phyloP scores from a whole-genome alignment of 2,113 vertebrate genomes.

The Odocoileus virginianus region DNA sequence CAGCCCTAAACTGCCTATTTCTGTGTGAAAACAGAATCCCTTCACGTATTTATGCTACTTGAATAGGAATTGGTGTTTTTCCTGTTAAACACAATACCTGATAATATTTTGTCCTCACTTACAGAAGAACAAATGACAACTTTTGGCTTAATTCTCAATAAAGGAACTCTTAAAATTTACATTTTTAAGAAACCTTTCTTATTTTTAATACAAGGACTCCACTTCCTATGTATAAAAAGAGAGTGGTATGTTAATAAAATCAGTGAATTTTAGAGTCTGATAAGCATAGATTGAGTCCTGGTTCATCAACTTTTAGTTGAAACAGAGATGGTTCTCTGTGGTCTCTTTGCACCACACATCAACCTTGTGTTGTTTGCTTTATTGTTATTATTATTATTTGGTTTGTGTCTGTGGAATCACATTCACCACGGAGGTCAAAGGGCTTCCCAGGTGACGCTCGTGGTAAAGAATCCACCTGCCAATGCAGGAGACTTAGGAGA shows the following conservation, averaged over 20 bases:
- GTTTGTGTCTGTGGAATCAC: neutral
- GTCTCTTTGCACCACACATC: neutral
- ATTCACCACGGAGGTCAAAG: neutral
- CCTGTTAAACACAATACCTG: neutral
- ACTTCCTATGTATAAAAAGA: neutral
- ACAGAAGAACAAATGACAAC: neutral
- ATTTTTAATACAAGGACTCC: neutral
- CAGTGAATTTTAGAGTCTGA: neutral
- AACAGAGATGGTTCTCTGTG: neutral
- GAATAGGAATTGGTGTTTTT: neutral
- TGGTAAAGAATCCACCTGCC: neutral
- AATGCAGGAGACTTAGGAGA: neutral
- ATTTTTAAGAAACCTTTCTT: neutral
- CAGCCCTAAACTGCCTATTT: rapidly evolving
- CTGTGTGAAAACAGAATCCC: neutral
- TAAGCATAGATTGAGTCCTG: rapidly evolving
- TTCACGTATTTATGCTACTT: no score
- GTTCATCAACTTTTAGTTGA: neutral
- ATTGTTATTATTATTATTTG: neutral
- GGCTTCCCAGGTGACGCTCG: neutral
- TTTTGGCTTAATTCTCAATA: neutral
- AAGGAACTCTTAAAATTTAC: neutral
- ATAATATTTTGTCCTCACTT: no score
- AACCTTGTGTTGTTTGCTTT: neutral
- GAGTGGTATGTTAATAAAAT: neutral